Percentiles rank a stretch among this genome's conserved stretches.
phyloP scores from a whole-genome alignment of 2,888 invertebrate genomes.

The Drosophila kuntzei region DNA sequence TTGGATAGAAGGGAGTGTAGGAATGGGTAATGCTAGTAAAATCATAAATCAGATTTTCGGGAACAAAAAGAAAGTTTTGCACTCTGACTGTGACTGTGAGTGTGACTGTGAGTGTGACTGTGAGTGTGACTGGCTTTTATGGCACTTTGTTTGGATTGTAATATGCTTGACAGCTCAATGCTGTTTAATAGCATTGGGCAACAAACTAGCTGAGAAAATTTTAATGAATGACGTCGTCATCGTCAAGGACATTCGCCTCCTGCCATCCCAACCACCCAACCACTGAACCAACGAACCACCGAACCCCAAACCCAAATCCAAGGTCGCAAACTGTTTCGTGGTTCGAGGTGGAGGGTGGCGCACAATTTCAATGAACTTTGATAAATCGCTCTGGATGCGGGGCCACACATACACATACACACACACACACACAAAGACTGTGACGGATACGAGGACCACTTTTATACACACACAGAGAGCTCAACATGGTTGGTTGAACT shows the following conservation, averaged over 20 bases:
- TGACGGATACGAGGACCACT: slow-evolving; percentile 40
- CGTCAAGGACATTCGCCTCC: slow-evolving; percentile 46
- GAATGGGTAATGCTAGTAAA: background rate
- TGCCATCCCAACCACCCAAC: background rate
- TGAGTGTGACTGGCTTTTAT: slow-evolving; percentile 69
- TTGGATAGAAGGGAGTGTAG: slow-evolving; percentile 12
- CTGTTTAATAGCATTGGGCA: slow-evolving; percentile 68
- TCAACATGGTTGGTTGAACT: slow-evolving; percentile 60
- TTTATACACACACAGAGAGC: slow-evolving; percentile 17
- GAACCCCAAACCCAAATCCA: slow-evolving; percentile 11
- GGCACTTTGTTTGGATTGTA: slow-evolving; percentile 77
- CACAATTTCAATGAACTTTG: slow-evolving; percentile 77
- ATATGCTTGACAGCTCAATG: slow-evolving; percentile 78
- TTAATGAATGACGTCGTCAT: slow-evolving; percentile 78
- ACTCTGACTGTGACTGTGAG: slow-evolving; percentile 30
- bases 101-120: slow-evolving; percentile 16
- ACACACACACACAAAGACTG: slow-evolving; percentile 19
- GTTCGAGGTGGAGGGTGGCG: slow-evolving; percentile 23
- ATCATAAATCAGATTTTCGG: slow-evolving; percentile 67
- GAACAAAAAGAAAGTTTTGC: slow-evolving; percentile 59
- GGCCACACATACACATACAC: slow-evolving; percentile 9
- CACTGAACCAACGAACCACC: background rate
- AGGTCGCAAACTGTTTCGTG: slow-evolving; percentile 13
- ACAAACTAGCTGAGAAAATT: slow-evolving; percentile 62
- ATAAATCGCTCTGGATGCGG: slow-evolving; percentile 65